Evolutionary conservation across 1,140 invertebrate species (phyloP), one percentile per base, ranked within the genome.

Genomic region (Drosophila pectinifera): DNA sequence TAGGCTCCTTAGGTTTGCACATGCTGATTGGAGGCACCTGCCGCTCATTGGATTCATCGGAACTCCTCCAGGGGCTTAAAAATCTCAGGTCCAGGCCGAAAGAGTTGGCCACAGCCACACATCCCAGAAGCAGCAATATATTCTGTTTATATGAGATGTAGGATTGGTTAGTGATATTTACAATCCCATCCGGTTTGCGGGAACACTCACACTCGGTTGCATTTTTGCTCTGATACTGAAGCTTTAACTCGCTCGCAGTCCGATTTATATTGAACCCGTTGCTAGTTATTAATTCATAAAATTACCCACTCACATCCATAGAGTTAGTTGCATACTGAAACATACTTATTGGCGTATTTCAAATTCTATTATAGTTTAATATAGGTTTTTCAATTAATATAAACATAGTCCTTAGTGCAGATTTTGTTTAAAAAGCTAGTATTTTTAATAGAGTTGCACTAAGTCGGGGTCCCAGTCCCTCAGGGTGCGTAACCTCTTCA

Each of bases 181-280:
- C 14, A 41, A 39, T 31, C 1, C 14, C 16, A 49, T 63, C 31
- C 58, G 41, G 58, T 14, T 36, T 45, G 7, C 8, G 24, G 20
- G 4, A 7, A 20, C 45, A 70, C 67, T 70, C 13, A 70, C 67
- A 69, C 10, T 39, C 42, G 20, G 41, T 34, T 70, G 65, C 67
- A 70, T 70, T 57, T 24, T 70, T 46, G 3, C n/a, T 41, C 10
- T 20, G 65, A 31, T 34, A 70, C 67, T 70, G 34, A 55, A 20
- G 8, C 28, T 14, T 28, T 26, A 57, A n/a, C 41, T 36, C 20
- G n/a, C 24, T 24, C 16, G 26, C 38, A 26, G 38, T 42, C 20
- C 18, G 18, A 34, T 57, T 63, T 63, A 63, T 63, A 62, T 22
- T 51, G 22, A 49, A 36, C 43, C 16, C 20, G 20, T 51, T 16